phyloP scores from a whole-genome alignment of 2,888 invertebrate species.

The Formica aserva region DNA sequence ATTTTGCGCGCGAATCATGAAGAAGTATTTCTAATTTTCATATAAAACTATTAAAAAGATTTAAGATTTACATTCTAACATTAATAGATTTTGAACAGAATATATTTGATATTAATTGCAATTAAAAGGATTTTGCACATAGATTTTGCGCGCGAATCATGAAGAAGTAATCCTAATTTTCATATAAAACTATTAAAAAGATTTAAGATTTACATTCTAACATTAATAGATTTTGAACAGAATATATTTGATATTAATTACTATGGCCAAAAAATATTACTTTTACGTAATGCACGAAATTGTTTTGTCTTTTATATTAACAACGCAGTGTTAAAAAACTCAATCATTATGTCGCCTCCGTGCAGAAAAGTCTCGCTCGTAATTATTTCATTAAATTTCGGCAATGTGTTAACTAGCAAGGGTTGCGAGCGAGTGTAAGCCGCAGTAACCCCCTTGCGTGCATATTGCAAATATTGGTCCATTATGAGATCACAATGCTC shows the following conservation, averaged over 20 bases:
- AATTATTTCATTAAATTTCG: constrained; percentile 62
- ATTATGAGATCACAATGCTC: constrained; percentile 82
- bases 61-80: neutral
- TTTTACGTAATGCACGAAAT: neutral
- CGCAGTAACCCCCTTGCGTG: constrained; percentile 70
- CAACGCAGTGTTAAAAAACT: neutral
- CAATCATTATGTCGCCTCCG: neutral
- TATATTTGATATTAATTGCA: neutral
- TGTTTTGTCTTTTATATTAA: neutral
- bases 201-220: neutral
- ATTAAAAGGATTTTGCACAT: neutral
- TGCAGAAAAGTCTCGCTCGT: constrained; percentile 27
- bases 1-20: neutral
- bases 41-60: neutral
- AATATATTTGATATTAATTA: neutral
- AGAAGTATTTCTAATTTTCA: neutral
- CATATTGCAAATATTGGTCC: constrained; percentile 82
- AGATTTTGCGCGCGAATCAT: neutral
- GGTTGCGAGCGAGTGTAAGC: constrained; percentile 65
- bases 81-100: neutral
- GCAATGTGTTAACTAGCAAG: constrained; percentile 51
- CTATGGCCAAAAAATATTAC: neutral
- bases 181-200: neutral
- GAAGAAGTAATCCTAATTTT: neutral
- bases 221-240: neutral